phyloP scores from a whole-genome alignment of 2,888 invertebrate species.

The Parnassius smintheus region DNA sequence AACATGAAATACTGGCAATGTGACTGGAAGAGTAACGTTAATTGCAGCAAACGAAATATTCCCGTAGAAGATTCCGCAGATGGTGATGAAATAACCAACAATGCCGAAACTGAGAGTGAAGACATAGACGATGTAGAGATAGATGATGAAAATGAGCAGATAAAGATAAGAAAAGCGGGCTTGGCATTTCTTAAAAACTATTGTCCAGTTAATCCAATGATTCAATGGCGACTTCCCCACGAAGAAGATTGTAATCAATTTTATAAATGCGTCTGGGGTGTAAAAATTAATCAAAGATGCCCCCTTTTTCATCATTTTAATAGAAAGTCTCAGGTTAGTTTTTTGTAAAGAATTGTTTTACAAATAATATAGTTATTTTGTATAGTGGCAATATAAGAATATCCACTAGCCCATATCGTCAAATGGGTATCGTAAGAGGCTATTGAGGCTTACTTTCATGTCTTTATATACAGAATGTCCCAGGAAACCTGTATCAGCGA shows the following conservation, averaged over 20 bases:
- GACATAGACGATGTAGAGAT: slow-evolving; percentile 19
- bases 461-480: too few relatives aligned
- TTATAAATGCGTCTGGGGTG: slow-evolving; percentile 65
- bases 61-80: slow-evolving; percentile 32
- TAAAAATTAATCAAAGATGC: slow-evolving; percentile 46
- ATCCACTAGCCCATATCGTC: too few relatives aligned
- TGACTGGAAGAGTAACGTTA: slow-evolving; percentile 83
- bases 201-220: slow-evolving; percentile 56
- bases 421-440: too few relatives aligned
- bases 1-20: slow-evolving; percentile 78
- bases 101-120: slow-evolving; percentile 49
- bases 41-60: slow-evolving; percentile 71
- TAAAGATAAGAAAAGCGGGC: slow-evolving; percentile 34
- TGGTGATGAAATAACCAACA: slow-evolving; percentile 36
- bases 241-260: slow-evolving; percentile 54
- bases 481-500: too few relatives aligned
- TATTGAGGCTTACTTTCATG: too few relatives aligned
- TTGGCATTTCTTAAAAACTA: slow-evolving; percentile 50
- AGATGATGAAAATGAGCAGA: slow-evolving; percentile 19
- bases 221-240: slow-evolving; percentile 61
- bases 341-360: background rate
- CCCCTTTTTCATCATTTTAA: slow-evolving; percentile 53
- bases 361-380: too few relatives aligned
- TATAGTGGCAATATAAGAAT: too few relatives aligned
- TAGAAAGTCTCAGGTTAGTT: slow-evolving; percentile 49